Percentiles rank a stretch among this genome's conserved stretches.
Evolutionary conservation across 2,797 vertebrate genomes (phyloP).

Genomic region (Numenius phaeopus): DNA sequence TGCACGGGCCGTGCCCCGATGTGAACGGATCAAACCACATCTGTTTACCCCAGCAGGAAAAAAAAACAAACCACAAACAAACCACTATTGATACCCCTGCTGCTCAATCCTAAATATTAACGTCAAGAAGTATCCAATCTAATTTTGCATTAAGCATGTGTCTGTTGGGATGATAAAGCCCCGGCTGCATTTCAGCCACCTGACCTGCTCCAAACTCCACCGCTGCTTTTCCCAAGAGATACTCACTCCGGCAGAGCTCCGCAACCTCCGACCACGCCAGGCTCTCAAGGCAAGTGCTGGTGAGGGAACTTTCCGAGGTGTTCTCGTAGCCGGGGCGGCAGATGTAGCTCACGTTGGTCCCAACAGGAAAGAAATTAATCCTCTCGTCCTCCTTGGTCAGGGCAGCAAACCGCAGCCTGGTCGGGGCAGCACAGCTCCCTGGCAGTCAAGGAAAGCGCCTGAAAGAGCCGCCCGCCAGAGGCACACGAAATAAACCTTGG

Average conservation of each 20-base stretch:
- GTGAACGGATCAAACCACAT: neutral
- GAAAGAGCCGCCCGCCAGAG: fast-evolving
- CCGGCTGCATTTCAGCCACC: neutral
- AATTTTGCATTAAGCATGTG: fast-evolving
- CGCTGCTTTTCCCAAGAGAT: neutral
- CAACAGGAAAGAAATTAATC: neutral
- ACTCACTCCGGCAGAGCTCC: conserved; percentile 75
- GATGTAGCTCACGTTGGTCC: conserved; percentile 22
- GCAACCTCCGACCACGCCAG: neutral
- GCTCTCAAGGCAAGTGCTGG: neutral
- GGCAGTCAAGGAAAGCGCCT: neutral
- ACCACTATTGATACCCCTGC: neutral
- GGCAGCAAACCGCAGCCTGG: conserved; percentile 17
- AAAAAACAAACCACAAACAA: too few relatives aligned
- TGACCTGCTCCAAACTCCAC: neutral
- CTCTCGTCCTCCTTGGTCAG: neutral
- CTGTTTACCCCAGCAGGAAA: neutral
- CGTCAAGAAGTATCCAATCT: neutral
- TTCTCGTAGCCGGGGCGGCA: conserved; percentile 57
- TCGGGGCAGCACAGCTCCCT: conserved; percentile 63
- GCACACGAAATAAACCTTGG: fast-evolving
- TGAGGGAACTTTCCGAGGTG: neutral
- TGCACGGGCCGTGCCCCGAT: fast-evolving
- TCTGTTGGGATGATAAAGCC: fast-evolving
- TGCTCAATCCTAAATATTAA: neutral